Base-by-base conservation (phyloP, 37 sponge, comb jelly and placozoan genomes). In the Tethya wilhelma region DNA sequence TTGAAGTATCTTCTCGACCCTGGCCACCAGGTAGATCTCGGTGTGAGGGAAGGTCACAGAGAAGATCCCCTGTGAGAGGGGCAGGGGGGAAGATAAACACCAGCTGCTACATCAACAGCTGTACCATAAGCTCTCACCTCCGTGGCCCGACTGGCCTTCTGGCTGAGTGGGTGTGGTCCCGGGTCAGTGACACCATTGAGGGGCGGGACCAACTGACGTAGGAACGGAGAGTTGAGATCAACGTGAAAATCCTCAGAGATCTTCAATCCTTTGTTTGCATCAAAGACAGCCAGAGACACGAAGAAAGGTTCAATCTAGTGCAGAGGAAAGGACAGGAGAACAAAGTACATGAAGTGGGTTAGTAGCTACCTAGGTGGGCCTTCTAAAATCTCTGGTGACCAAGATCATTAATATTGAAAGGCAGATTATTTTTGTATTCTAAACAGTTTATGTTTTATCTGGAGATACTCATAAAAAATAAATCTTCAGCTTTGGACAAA, bases 231-330 rank as follows among this genome's bases (percentile, higher is more conserved):
- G 76, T 96, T 96, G 17, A 96, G 70, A 44, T 96, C 93, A 28
- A 96, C 81, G 55, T 96, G 94, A 36, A 96, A 90, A 65, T 93
- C 86, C 64, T 96, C 97, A 0, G 94, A 90, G 62, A 96, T 93
- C 84, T 96, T 96, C 56, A 80, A 32, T 1, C 87, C 87, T 17
- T 87, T 80, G 34, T 62, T 40, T 30, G 86, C 97, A 82, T 96
- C 94, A 76, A 71, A 96, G 28, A 96, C 86, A 9, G 97, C 89
- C 38, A 89, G 69, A 4, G 76, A 69, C 56, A 84, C 38, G 64
- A 96, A 96, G 64, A 96, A 96, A 7, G 97, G 97, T 73, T 96
- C 97, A 23, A 96, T 71, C 89, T 96, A 60, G 6, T 60, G 7
- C 63, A 60, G 7, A n/a, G n/a, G n/a, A n/a, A n/a, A n/a, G n/a